phyloP scores from a whole-genome alignment of 1,140 invertebrate genomes.

The Polyergus mexicanus region DNA sequence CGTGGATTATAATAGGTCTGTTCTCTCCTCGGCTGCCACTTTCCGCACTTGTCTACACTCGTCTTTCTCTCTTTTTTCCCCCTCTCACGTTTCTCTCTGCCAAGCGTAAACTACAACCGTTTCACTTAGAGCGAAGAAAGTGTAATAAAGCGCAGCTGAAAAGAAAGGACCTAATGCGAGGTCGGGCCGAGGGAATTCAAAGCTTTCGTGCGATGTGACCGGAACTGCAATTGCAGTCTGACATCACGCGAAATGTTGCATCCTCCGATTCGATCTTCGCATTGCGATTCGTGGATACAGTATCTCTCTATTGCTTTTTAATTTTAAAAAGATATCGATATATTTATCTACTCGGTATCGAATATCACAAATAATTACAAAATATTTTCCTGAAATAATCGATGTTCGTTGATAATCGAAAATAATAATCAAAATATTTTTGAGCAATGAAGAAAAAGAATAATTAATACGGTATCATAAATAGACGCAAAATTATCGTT shows the following conservation, averaged over 20 bases:
- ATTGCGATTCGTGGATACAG: not conserved
- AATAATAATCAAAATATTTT: conserved; percentile 4
- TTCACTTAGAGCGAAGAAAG: conserved; percentile 41
- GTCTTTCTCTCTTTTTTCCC: too few relatives aligned
- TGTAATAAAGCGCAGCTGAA: conserved; percentile 51
- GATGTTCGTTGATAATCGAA: not conserved
- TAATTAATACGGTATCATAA: not conserved
- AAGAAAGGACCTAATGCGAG: conserved; percentile 27
- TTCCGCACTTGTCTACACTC: conserved; percentile 40
- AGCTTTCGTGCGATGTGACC: conserved; percentile 31
- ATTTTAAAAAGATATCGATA: too few relatives aligned
- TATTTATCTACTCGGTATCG: not conserved
- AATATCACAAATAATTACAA: not conserved
- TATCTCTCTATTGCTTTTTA: not conserved
- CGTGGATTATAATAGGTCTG: conserved; percentile 47
- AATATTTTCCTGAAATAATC: not conserved
- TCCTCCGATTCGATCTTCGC: conserved; percentile 38
- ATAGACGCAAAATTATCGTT: not conserved
- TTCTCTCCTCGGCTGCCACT: conserved; percentile 40
- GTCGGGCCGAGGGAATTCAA: conserved; percentile 26
- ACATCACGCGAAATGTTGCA: conserved; percentile 36
- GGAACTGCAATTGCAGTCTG: conserved; percentile 53
- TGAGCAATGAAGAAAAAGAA: not conserved
- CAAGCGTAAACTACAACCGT: conserved; percentile 18
- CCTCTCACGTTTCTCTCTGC: not conserved